Percentiles rank a stretch among this genome's conserved stretches.
These are phyloP conservation scores for Bettongia penicillata DNA, from an alignment of 2,113 vertebrate species.

Conservation along the genomic window DNA sequence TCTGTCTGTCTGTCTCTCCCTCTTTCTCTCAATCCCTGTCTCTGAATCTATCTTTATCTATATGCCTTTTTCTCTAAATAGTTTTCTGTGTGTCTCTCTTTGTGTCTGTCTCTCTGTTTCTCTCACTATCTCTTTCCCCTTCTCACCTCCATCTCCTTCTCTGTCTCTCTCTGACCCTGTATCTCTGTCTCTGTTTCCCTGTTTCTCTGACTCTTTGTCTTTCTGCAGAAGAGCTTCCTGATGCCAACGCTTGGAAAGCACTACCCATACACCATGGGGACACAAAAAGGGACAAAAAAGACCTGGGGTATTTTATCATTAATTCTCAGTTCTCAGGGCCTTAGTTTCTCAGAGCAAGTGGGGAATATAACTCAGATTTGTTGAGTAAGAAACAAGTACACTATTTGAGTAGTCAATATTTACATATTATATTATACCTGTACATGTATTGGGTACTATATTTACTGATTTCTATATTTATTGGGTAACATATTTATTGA, in stretches of 20 bases:
- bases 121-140: not conserved
- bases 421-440: not conserved
- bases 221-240: not conserved
- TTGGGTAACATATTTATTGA: not conserved
- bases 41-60: not conserved
- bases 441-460: not conserved
- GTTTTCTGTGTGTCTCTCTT: too few species aligned
- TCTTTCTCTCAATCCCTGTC: not conserved
- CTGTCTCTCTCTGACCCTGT: not conserved
- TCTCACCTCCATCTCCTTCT: not conserved
- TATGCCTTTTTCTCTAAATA: not conserved
- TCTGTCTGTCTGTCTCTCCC: too few species aligned
- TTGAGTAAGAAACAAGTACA: not conserved
- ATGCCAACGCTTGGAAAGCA: not conserved
- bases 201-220: not conserved
- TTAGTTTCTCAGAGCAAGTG: not conserved
- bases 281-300: not conserved
- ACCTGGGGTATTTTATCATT: not conserved
- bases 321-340: not conserved
- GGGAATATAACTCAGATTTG: not conserved
- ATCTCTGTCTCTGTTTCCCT: not conserved
- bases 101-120: not conserved
- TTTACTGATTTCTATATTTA: not conserved
- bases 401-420: not conserved
- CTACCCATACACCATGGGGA: not conserved